Evolutionary conservation across 2,113 vertebrate species (phyloP).

Genomic region (Passer domesticus): DNA sequence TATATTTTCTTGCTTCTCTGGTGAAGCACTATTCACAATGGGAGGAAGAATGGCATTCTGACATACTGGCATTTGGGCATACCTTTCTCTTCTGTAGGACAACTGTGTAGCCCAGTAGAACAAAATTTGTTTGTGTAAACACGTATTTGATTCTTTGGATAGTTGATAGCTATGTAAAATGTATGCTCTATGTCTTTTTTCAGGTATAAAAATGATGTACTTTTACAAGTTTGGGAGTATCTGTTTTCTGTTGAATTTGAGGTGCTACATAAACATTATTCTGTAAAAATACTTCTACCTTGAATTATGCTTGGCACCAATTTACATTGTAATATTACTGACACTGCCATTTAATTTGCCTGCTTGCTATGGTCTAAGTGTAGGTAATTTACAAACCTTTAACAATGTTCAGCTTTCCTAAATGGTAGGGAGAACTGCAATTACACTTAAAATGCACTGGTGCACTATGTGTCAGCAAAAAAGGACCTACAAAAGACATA

Average conservation of each 20-base stretch:
- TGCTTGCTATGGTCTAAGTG: slow-evolving; percentile 79
- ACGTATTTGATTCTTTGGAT: background rate
- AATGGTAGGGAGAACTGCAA: slow-evolving; percentile 80
- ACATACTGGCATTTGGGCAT: background rate
- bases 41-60: background rate
- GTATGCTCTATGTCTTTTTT: background rate
- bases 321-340: slow-evolving; percentile 76
- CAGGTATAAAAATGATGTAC: background rate
- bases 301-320: slow-evolving; percentile 58
- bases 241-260: background rate
- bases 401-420: slow-evolving; percentile 78
- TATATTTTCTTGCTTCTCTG: background rate
- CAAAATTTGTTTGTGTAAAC: background rate
- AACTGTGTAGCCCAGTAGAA: background rate
- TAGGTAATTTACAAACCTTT: slow-evolving; percentile 81
- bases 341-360: slow-evolving; percentile 76
- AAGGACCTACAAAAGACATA: slow-evolving; percentile 80
- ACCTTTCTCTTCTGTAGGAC: background rate
- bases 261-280: slow-evolving; percentile 32
- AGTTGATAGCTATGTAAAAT: background rate
- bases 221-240: background rate
- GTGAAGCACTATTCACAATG: background rate
- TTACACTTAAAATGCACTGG: slow-evolving; percentile 79
- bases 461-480: slow-evolving; percentile 78
- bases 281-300: slow-evolving; percentile 66